Evolutionary conservation across 2,797 vertebrate species (phyloP), one percentile per base, ranked within the genome.

Genomic region (Gobio occitaniae): DNA sequence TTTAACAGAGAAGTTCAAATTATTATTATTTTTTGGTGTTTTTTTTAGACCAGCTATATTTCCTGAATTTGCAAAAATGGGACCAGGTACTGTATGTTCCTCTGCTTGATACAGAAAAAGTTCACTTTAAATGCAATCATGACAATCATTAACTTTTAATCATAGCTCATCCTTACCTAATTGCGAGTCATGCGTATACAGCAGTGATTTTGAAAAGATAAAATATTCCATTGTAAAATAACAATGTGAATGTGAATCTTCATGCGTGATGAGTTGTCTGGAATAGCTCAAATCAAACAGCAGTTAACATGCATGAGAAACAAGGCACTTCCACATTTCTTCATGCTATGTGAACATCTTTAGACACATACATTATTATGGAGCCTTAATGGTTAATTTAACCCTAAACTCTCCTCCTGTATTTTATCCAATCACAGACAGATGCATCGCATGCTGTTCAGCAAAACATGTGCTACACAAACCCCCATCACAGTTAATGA

Each of bases 381-480:
- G 13, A 25, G 54, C 36, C 17, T 41, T 78, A 77, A 77, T 77
- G 36, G 12, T 16, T 77, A 9, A 77, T 77, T 77, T 59, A 59
- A 77, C 21, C 21, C 21, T 17, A 44, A 17, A 44, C n/a, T 44
- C 4, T 44, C 36, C 41, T n/a, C 17, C 25, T 54, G 29, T 21
- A 21, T 36, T 74, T 74, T 36, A 52, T 32, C 9, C 9, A 74
- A 16, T 38, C 15, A 3, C 17, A 10, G 48, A 44, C 59, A 36
- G 44, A 36, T 7, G 15, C 12, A 47, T 65, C 78, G 66, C 25
- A 12, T 6, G 29, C 6, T 50, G 61, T 2, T 65, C 2, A n/a
- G 44, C 11, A 41, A 61, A 61, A 63, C 77, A 25, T 50, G 47
- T 70, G 78, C 29, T 70, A n/a, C 21, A 29, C 79, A 71, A 48